phyloP scores from a whole-genome alignment of 2,113 vertebrate genomes.

The Notechis scutatus region DNA sequence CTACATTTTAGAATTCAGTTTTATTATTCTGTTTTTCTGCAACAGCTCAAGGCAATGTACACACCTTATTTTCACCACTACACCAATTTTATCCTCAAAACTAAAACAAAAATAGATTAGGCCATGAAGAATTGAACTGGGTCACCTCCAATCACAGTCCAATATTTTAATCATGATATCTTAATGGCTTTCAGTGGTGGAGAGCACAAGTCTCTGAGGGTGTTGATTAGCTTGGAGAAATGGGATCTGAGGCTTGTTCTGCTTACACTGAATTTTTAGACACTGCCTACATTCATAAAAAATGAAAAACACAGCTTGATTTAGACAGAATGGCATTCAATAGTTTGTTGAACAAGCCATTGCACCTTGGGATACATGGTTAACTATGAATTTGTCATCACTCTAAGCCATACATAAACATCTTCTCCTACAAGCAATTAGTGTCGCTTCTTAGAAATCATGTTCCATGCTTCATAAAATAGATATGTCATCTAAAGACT shows the following conservation, averaged over 20 bases:
- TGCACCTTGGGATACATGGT: neutral
- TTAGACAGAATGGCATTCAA: neutral
- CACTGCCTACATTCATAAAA: neutral
- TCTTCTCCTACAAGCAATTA: neutral
- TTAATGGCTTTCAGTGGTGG: neutral
- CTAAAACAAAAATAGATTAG: neutral
- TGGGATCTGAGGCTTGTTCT: neutral
- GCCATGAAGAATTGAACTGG: neutral
- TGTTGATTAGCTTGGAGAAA: neutral
- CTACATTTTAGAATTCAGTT: neutral
- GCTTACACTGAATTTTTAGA: neutral
- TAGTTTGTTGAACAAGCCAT: neutral
- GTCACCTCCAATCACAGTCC: neutral
- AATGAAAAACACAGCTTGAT: neutral
- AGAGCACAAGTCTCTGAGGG: neutral
- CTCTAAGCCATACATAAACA: neutral
- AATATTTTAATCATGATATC: neutral
- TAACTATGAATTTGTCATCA: neutral
- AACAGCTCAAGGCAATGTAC: neutral
- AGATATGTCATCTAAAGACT: neutral
- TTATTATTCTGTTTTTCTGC: neutral
- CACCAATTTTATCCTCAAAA: neutral
- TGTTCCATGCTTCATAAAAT: neutral
- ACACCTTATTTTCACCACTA: neutral
- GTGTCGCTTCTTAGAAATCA: neutral